Evolutionary conservation across 2,797 vertebrate genomes (phyloP), one percentile per base, ranked within the genome.

Genomic region (Arrhamphus sclerolepis): DNA sequence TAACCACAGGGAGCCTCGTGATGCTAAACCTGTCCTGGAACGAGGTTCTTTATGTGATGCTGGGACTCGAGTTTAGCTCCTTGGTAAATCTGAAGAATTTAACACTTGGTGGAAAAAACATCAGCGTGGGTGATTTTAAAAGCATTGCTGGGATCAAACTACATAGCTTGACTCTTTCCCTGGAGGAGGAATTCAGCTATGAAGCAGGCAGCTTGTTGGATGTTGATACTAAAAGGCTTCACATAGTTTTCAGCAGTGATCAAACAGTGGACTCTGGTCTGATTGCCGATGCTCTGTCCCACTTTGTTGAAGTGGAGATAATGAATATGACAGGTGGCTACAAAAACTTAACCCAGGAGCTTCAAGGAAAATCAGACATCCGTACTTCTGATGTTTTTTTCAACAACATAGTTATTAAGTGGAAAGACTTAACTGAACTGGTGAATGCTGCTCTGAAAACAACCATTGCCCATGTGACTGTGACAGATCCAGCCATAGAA

Each of bases 21-120:
- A 77, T 84, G 26, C 74, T 97, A 42, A 94, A 95, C 83, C 78
- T 97, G 76, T 90, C 92, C 44, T 90, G 79, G 64, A 96, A 95
- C 75, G 46, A 65, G 22, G 94, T 94, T 66, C 46, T 50, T 20
- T 57, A 29, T 0, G 61, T 94, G 85, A 90, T 90, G 1, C 58
- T 94, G 16, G 92, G 89, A 3, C 59, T 51, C 6, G 91, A 92
- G 49, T 93, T 91, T 17, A 54, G 80, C 1, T 80, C 53, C 21
- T 83, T 94, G 63, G 50, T 68, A 18, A 73, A 28, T 22, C 68
- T 97, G 77, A 57, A 93, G 63, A 88, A 70, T 67, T 69, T 96
- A 24, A 89, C 87, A 18, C 26, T 97, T 62, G 94, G 89, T 65
- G 86, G 89, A 2, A 76, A 29, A 0, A 70, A 71, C 43, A 91